Conservation (phyloP, 1,140 invertebrate species). For the Aphidius gifuensis region DNA sequence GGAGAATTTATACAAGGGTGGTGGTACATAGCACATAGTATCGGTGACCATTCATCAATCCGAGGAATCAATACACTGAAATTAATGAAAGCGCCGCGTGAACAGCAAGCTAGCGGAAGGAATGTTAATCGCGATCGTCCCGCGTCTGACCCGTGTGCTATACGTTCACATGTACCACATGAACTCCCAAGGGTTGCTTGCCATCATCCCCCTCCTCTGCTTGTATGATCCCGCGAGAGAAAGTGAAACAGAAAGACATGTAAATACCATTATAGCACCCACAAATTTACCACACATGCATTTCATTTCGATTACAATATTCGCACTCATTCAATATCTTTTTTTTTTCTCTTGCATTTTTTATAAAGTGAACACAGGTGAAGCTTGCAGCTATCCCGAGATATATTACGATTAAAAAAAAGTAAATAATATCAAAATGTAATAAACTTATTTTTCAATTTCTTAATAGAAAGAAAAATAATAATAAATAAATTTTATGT, state of each 20-base stretch:
- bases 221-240: not conserved
- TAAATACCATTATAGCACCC: not conserved
- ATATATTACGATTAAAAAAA: slow-evolving; percentile 14
- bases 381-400: not conserved
- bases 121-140: slow-evolving; percentile 58
- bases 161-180: slow-evolving; percentile 44
- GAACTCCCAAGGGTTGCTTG: slow-evolving; percentile 48
- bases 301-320: slow-evolving; percentile 26
- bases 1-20: slow-evolving; percentile 45
- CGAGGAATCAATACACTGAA: slow-evolving; percentile 57
- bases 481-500: not conserved
- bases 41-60: slow-evolving; percentile 58
- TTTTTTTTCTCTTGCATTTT: slow-evolving; percentile 21
- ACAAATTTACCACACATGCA: slow-evolving; percentile 27
- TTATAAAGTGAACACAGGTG: slow-evolving; percentile 9
- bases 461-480: slow-evolving; percentile 1
- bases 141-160: slow-evolving; percentile 33
- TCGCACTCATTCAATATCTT: slow-evolving; percentile 18
- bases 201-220: slow-evolving; percentile 27
- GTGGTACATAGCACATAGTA: slow-evolving; percentile 47
- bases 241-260: no score
- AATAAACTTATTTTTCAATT: slow-evolving; percentile 18
- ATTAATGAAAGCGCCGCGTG: slow-evolving; percentile 58
- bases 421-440: slow-evolving; percentile 6
- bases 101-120: slow-evolving; percentile 56